These are phyloP conservation scores for Otis tarda DNA, from an alignment of 2,113 vertebrate genomes.

Conservation along the genomic window DNA sequence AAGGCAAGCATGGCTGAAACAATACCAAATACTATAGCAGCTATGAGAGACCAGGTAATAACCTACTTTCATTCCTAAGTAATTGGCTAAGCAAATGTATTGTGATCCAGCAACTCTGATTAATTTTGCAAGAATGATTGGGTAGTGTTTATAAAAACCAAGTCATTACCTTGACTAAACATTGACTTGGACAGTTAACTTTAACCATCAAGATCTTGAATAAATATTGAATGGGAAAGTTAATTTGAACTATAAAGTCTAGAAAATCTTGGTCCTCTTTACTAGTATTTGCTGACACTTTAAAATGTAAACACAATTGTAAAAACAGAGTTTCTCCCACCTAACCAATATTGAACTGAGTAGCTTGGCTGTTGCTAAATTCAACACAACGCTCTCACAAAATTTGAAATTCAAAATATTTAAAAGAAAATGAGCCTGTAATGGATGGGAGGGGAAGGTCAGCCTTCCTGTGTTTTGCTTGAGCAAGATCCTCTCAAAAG, in stretches of 20 bases:
- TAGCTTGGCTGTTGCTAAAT: constrained; percentile 29
- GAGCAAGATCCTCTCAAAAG: background rate
- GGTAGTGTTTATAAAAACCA: constrained; percentile 44
- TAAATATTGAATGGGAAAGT: constrained; percentile 64
- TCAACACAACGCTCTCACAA: background rate
- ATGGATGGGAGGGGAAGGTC: background rate
- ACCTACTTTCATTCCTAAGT: background rate
- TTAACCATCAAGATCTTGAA: constrained; percentile 40
- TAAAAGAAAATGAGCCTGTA: background rate
- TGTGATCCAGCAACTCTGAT: constrained; percentile 23
- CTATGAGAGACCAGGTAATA: background rate
- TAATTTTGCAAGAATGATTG: constrained; percentile 43
- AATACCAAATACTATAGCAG: background rate
- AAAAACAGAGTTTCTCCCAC: background rate
- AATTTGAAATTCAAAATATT: background rate
- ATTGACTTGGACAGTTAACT: constrained; percentile 59
- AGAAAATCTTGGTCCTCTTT: constrained; percentile 16
- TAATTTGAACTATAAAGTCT: constrained; percentile 36
- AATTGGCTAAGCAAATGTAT: constrained; percentile 25
- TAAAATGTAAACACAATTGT: background rate
- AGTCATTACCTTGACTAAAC: constrained; percentile 63
- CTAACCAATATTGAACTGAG: constrained; percentile 21
- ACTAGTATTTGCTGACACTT: constrained; percentile 42
- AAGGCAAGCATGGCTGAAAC: background rate
- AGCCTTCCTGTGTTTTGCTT: background rate